Evolutionary conservation across 2,888 invertebrate genomes (phyloP).

Genomic region (Drosophila vallismaia): DNA sequence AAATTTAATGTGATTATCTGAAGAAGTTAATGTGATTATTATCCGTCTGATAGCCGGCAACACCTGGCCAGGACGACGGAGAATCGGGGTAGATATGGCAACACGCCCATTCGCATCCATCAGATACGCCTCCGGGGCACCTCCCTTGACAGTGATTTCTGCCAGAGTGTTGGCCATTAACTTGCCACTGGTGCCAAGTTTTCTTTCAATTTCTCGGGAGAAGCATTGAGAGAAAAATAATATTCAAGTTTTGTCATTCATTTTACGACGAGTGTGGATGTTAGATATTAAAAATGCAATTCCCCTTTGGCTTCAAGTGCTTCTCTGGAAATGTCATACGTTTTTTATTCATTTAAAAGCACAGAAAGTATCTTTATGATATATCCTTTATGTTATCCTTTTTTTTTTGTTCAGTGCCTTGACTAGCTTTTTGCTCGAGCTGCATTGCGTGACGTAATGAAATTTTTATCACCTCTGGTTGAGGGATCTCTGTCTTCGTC

Average conservation of each 20-base stretch:
- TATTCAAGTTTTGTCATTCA: not conserved
- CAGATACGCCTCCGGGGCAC: constrained; percentile 45
- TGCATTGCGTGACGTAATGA: constrained; percentile 73
- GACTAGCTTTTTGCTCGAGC: constrained; percentile 11
- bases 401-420: constrained; percentile 17
- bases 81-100: constrained; percentile 22
- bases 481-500: constrained; percentile 37
- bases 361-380: not conserved
- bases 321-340: too few relatives aligned
- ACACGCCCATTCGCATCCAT: constrained; percentile 49
- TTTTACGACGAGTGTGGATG: not conserved
- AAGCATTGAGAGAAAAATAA: constrained; percentile 3
- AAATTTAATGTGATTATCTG: constrained; percentile 74
- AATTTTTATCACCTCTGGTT: constrained; percentile 73
- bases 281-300: not conserved
- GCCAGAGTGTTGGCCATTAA: constrained; percentile 46
- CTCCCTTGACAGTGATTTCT: constrained; percentile 39
- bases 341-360: too few relatives aligned
- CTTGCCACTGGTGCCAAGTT: constrained; percentile 63
- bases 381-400: not conserved
- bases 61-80: constrained; percentile 33
- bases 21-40: constrained; percentile 76
- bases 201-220: constrained; percentile 45
- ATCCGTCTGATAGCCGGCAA: constrained; percentile 54
- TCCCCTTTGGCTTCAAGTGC: not conserved